Evolutionary conservation across 2,113 vertebrate genomes (phyloP).

Genomic region (Gopherus evgoodei): DNA sequence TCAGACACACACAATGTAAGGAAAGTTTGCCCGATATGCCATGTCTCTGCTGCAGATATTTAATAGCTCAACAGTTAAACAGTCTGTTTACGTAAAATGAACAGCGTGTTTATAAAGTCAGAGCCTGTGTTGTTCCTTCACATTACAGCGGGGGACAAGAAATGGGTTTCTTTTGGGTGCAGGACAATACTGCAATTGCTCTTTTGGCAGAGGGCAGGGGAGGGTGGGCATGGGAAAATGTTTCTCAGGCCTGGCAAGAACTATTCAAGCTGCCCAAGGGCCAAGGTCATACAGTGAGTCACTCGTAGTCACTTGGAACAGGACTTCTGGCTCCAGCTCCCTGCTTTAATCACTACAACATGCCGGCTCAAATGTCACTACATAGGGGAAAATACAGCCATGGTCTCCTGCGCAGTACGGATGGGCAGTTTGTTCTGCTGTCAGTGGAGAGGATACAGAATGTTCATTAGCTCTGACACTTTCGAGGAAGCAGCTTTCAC

Average conservation of each 20-base stretch:
- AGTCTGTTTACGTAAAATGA: not conserved
- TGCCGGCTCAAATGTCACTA: too few relatives aligned
- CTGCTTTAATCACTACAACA: not conserved
- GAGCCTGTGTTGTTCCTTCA: not conserved
- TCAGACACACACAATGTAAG: not conserved
- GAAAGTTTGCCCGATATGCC: fast-evolving
- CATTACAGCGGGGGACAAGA: not conserved
- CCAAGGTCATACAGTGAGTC: not conserved
- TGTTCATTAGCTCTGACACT: constrained; percentile 30
- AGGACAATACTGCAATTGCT: constrained; percentile 53
- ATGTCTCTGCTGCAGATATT: not conserved
- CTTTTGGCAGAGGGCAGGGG: constrained; percentile 57
- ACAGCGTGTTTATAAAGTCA: fast-evolving
- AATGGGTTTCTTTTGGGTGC: not conserved
- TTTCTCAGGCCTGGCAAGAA: not conserved
- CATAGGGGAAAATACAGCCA: not conserved
- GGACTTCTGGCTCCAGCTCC: not conserved
- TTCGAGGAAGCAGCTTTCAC: fast-evolving
- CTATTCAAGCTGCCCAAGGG: not conserved
- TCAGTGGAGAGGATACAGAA: fast-evolving
- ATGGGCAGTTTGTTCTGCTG: not conserved
- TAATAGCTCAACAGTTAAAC: not conserved
- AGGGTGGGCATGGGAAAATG: constrained; percentile 69
- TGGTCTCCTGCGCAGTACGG: not conserved
- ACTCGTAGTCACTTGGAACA: not conserved